Base-by-base conservation (phyloP, 64 coral and sea anemone genomes). In the Catalaphyllia jardinei region DNA sequence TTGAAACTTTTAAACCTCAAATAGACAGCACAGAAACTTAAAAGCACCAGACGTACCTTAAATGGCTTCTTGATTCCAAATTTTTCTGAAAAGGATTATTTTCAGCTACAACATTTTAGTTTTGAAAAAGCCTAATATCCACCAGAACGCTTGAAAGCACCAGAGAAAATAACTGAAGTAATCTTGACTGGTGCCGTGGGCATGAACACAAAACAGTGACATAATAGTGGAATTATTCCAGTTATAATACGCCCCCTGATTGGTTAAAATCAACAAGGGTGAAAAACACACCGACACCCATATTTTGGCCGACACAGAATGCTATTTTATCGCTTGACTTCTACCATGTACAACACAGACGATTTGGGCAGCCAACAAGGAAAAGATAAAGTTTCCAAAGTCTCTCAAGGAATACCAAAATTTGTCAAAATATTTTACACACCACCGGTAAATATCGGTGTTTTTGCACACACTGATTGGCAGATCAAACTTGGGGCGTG, bases 161-260 rank as follows among this genome's bases (percentile, higher is more conserved):
- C 51, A 71, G 22, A 67, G 62, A 51, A 85, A 85, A 85, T 71
- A 85, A 50, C 81, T 85, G 81, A 85, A 64, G 63, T 85, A 67
- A 85, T 85, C 62, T 69, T 22, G 4, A 67, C 81, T 85, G 81
- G 81, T 85, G 81, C 60, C 62, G n/a, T 51, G 63, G 19, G 3
- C 33, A 22, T 22, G 17, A 35, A 10, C 17, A 71, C 81, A 24
- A 85, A 71, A 71, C 38, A 85, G 62, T 85, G 81, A 85, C 81
- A 71, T 85, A 38, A 85, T 69, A 49, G 62, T 39, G 6, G 81
- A 85, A 33, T 52, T 50, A 85, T 85, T 71, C 62, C 62, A 85
- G 10, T 17, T 51, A 69, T 16, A 71, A 71, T 20, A 11, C 35
- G 62, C 35, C 14, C 5, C n/a, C 2, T 85, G 62, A 85, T 85